Evolutionary conservation across 2,113 vertebrate genomes (phyloP).

Genomic region (Parotia lawesii): DNA sequence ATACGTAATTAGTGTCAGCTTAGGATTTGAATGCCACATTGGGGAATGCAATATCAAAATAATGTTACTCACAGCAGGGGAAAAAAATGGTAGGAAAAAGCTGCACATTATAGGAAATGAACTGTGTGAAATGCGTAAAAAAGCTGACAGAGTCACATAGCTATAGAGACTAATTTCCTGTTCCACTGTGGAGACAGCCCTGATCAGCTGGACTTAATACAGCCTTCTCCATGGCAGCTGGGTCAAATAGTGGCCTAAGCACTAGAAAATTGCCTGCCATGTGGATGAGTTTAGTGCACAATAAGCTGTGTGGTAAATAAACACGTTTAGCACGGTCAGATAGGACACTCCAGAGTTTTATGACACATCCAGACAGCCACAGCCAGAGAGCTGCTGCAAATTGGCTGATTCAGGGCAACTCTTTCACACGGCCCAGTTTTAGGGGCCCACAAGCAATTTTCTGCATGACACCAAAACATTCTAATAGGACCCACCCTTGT

Average conservation of each 20-base stretch:
- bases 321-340: slow-evolving; percentile 29
- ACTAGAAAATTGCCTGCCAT: slow-evolving; percentile 55
- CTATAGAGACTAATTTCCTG: slow-evolving; percentile 45
- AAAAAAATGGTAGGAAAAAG: neutral
- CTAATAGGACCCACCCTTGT: neutral
- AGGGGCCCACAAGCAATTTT: neutral
- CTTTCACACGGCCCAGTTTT: neutral
- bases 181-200: slow-evolving; percentile 7
- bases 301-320: slow-evolving; percentile 49
- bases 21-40: neutral
- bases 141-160: slow-evolving; percentile 45
- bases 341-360: neutral
- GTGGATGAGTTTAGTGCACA: slow-evolving; percentile 47
- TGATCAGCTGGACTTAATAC: slow-evolving; percentile 62
- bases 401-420: neutral
- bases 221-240: slow-evolving; percentile 46
- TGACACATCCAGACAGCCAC: neutral
- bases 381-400: neutral
- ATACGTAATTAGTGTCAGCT: neutral
- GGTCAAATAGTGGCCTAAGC: slow-evolving; percentile 53
- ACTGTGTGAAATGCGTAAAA: slow-evolving; percentile 4
- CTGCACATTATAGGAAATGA: slow-evolving; percentile 16
- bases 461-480: neutral
- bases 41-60: neutral
- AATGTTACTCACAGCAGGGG: neutral